Evolutionary conservation across 2,113 vertebrate species (phyloP), one percentile per base, ranked within the genome.

Genomic region (Nycticorax nycticorax): DNA sequence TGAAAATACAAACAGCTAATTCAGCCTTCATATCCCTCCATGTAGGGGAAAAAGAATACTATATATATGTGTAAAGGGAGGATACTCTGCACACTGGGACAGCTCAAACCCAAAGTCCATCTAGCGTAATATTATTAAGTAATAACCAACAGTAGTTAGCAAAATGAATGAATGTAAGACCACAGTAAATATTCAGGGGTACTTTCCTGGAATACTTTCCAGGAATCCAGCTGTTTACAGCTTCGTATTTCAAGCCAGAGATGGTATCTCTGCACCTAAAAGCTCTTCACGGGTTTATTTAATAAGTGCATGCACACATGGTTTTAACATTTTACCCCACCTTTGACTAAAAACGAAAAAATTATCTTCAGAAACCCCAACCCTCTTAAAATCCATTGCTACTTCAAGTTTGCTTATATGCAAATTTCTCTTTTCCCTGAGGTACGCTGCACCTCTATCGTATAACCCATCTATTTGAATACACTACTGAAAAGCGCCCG

Each of bases 31-130:
- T 15, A 37, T 16, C 32, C 21, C 41, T 33, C 26, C 33, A 10
- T 1, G 2, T 0, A 11, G 20, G 26, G 32, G 41, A 6, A 45
- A 32, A 35, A 28, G 32, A 39, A n/a, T 19, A 39, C 55, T 17
- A 45, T 43, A 39, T 1, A 3, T 6, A 20, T 43, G 23, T 14
- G 7, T 18, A 56, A 82, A 39, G 47, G 35, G 15, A 93, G 35
- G 15, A 64, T 22, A n/a, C 12, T 48, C 23, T 28, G 39, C 69
- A 39, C 28, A 64, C 30, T 73, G 17, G 26, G 20, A 43, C 26
- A 60, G 68, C 55, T 77, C 50, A 72, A 68, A 64, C 10, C 48
- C 80, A 6, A 69, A 81, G 81, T 45, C 85, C 50, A 22, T 21
- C 39, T 27, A 67, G 18, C 22, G 17, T 21, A 24, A 22, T 18